These are phyloP conservation scores for Cerceris rybyensis DNA, from an alignment of 2,888 invertebrate species.

Conservation along the genomic window DNA sequence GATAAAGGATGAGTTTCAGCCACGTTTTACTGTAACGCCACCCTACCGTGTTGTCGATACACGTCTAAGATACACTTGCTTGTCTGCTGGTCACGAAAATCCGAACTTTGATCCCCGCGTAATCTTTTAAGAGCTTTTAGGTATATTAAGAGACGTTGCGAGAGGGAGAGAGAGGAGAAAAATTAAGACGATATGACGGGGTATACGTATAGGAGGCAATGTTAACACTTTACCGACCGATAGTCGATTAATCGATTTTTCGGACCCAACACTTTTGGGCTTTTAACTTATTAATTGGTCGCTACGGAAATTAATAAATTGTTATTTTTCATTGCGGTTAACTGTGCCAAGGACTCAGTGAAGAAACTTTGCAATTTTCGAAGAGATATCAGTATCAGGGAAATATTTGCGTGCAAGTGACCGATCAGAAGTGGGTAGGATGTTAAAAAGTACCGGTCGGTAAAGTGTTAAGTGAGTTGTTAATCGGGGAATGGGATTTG, in stretches of 20 bases:
- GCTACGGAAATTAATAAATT: no score
- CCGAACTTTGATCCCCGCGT: neutral
- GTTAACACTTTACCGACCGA: no score
- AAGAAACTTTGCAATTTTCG: no score
- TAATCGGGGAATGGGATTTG: neutral
- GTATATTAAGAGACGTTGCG: constrained; percentile 10
- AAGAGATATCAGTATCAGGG: no score
- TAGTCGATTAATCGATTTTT: no score
- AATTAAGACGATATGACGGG: constrained; percentile 22
- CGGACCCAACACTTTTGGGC: no score
- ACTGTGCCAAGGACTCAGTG: no score
- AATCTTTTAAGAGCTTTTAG: constrained; percentile 38
- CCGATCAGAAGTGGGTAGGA: no score
- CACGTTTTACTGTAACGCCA: constrained; percentile 4
- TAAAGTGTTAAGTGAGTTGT: neutral
- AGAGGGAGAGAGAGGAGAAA: constrained; percentile 2
- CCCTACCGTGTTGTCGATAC: constrained; percentile 27
- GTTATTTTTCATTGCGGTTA: no score
- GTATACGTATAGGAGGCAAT: neutral
- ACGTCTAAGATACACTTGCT: neutral
- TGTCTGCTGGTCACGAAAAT: constrained; percentile 5
- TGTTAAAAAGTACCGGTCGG: no score
- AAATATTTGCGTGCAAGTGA: no score
- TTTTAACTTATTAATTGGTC: no score
- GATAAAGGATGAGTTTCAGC: constrained; percentile 38